Base-by-base conservation (phyloP, 2,888 invertebrate species). In the Microdon myrmicae region DNA sequence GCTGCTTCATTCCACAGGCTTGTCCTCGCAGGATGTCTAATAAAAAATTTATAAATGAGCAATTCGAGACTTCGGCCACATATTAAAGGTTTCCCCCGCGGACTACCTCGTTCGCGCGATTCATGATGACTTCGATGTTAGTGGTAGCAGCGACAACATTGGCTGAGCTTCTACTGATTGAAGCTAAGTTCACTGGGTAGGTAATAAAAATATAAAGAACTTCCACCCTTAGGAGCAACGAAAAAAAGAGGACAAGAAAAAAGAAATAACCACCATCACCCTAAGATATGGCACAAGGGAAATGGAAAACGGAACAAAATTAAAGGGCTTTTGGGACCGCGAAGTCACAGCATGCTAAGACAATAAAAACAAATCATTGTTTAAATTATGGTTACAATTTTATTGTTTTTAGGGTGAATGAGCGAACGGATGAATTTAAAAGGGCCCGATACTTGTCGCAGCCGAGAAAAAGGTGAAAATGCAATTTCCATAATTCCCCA, bases 21-120 rank as follows among this genome's bases (percentile, higher is more conserved):
- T 45, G 64, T 47, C 66, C 67, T 64, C 54, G 66, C 68, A 68
- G 68, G 68, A 68, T 69, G 64, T 69, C 68, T 69, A 69, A 69
- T 69, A 68, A 69, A 69, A 69, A 69, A 69, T 68, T 68, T 69
- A 69, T 69, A 69, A 69, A 68, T 68, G 69, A 69, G 68, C 60
- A 64, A 60, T 68, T 59, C 67, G 68, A 67, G 61, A 67, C 54
- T 67, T 59, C 41, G 60, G 66, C 59, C 66, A 56, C 68, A 68
- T 67, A 68, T 68, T 68, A 68, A 68, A 68, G 68, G 67, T 67
- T 67, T 58, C 67, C 64, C 53, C 64, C 43, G 51, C 41, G 64
- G 58, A 64, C 58, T 53, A 49, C n/a, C 22, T 37, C n/a, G n/a
- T n/a, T n/a, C 29, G 12, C 29, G 28, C 58, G 51, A 47, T 45